A percentile compares a stretch with the other conserved stretches of the same genome.
Evolutionary conservation across 2,797 vertebrate species (phyloP).

Genomic region (Bradypodion ventrale): DNA sequence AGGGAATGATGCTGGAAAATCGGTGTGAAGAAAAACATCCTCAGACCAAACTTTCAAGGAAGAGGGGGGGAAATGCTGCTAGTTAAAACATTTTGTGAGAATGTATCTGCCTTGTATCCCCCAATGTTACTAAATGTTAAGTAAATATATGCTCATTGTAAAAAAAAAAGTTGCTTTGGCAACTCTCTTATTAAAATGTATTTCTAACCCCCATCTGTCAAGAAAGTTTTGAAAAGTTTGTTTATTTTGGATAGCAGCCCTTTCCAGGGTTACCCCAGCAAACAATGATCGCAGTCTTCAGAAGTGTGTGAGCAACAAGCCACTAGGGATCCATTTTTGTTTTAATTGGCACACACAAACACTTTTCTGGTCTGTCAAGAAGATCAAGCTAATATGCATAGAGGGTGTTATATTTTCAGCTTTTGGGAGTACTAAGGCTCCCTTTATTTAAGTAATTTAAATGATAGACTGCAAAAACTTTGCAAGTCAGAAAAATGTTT

Average conservation of each 20-base stretch:
- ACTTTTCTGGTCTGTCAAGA: slow-evolving; percentile 81
- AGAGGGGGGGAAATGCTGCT: slow-evolving; percentile 65
- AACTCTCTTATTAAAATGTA: slow-evolving; percentile 84
- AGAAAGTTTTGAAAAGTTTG: slow-evolving; percentile 86
- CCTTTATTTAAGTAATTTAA: slow-evolving; percentile 87
- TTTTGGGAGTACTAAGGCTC: slow-evolving; percentile 83
- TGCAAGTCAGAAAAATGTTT: slow-evolving; percentile 81
- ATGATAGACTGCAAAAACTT: slow-evolving; percentile 85
- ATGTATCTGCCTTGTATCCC: slow-evolving; percentile 78
- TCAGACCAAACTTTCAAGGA: slow-evolving; percentile 71
- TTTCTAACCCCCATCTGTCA: slow-evolving; percentile 84
- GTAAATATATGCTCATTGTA: slow-evolving; percentile 80
- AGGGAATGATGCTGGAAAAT: slow-evolving; percentile 71
- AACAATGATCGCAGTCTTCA: slow-evolving; percentile 84
- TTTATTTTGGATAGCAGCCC: slow-evolving; percentile 83
- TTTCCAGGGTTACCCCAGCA: slow-evolving; percentile 83
- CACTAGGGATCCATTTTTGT: slow-evolving; percentile 82
- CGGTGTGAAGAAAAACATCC: slow-evolving; percentile 75
- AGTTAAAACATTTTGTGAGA: slow-evolving; percentile 79
- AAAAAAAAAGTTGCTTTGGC: slow-evolving; percentile 78
- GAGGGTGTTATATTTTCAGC: slow-evolving; percentile 81
- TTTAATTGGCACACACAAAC: slow-evolving; percentile 83
- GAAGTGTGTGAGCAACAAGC: slow-evolving; percentile 81
- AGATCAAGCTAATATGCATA: slow-evolving; percentile 83
- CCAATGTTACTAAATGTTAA: slow-evolving; percentile 83